A percentile compares a stretch with the other conserved stretches of the same genome.
Evolutionary conservation across 1,140 invertebrate genomes (phyloP).

Genomic region (Megalopta genalis): DNA sequence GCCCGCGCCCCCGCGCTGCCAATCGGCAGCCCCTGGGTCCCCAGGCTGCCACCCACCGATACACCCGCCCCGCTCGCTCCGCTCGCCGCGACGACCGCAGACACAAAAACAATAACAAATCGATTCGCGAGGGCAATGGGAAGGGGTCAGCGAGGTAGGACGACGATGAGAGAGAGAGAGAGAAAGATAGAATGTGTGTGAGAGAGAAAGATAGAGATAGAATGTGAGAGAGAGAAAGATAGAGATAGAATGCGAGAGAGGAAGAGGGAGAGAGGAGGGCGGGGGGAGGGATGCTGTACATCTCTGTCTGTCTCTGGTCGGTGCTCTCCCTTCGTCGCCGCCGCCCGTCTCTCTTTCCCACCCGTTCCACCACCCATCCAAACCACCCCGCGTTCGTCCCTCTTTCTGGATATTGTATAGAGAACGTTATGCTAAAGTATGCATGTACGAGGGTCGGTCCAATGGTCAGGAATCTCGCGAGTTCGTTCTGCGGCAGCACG

Average conservation of each 20-base stretch:
- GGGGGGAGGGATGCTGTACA: slow-evolving; percentile 29
- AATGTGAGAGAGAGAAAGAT: too few species aligned
- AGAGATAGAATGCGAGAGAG: too few species aligned
- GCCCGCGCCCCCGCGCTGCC: neutral
- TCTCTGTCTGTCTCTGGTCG: slow-evolving; percentile 31
- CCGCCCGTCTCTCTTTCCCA: slow-evolving; percentile 3
- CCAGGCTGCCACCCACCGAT: slow-evolving; percentile 51
- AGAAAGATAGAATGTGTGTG: too few species aligned
- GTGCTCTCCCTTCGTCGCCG: slow-evolving; percentile 31
- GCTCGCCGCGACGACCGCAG: slow-evolving; percentile 74
- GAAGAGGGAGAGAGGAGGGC: neutral
- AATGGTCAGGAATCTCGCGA: slow-evolving; percentile 67
- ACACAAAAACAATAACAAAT: slow-evolving; percentile 81
- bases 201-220: too few species aligned
- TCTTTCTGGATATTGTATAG: slow-evolving; percentile 69
- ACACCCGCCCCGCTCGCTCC: slow-evolving; percentile 56
- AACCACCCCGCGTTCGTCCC: slow-evolving; percentile 41
- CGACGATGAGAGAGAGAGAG: slow-evolving; percentile 11
- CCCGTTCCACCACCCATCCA: slow-evolving; percentile 8
- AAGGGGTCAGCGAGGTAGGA: slow-evolving; percentile 73
- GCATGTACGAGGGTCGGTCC: slow-evolving; percentile 67
- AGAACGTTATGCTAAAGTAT: slow-evolving; percentile 72
- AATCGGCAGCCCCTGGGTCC: neutral
- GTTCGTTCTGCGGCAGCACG: slow-evolving; percentile 62
- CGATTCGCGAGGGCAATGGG: slow-evolving; percentile 76